These are phyloP conservation scores for Argyrosomus regius DNA, from an alignment of 2,797 vertebrate species.

Conservation along the genomic window DNA sequence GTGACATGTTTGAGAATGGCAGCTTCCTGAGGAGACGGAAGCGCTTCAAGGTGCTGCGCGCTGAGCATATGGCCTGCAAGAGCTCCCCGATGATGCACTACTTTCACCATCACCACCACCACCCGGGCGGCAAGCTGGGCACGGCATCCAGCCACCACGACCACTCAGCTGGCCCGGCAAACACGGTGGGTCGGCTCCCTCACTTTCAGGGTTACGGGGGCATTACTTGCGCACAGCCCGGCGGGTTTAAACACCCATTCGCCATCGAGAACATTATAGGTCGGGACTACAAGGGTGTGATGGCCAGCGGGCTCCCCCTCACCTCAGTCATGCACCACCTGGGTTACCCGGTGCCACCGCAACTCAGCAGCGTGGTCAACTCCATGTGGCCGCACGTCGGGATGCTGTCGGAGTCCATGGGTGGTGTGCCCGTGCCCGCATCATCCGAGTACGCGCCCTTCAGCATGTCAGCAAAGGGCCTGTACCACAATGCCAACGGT, in stretches of 20 bases:
- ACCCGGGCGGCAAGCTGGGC: slow-evolving; percentile 82
- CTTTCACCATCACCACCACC: slow-evolving; percentile 89
- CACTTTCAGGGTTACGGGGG: slow-evolving; percentile 91
- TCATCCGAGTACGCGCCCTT: slow-evolving; percentile 93
- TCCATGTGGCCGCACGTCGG: slow-evolving; percentile 97
- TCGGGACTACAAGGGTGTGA: slow-evolving; percentile 95
- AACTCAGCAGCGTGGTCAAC: slow-evolving; percentile 92
- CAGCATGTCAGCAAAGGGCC: slow-evolving; percentile 92
- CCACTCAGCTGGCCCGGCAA: slow-evolving; percentile 82
- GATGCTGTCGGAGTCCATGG: slow-evolving; percentile 91
- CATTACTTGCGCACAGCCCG: slow-evolving; percentile 86
- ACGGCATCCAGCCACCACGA: slow-evolving; percentile 84
- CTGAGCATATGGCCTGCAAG: slow-evolving; percentile 87
- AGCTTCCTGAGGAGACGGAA: slow-evolving; percentile 94
- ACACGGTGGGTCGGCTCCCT: slow-evolving; percentile 88
- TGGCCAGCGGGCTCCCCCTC: slow-evolving; percentile 92
- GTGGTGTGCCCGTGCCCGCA: slow-evolving; percentile 83
- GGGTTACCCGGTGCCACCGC: slow-evolving; percentile 93
- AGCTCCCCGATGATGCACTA: slow-evolving; percentile 92
- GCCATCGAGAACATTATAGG: slow-evolving; percentile 98
- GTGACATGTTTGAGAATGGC: slow-evolving; percentile 97
- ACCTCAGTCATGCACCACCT: slow-evolving; percentile 98
- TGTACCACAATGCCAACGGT: slow-evolving; percentile 88
- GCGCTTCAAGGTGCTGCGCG: slow-evolving; percentile 92
- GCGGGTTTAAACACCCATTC: slow-evolving; percentile 96